Conservation (phyloP, 2,113 vertebrate genomes). For the Oreochromis spilurus region DNA sequence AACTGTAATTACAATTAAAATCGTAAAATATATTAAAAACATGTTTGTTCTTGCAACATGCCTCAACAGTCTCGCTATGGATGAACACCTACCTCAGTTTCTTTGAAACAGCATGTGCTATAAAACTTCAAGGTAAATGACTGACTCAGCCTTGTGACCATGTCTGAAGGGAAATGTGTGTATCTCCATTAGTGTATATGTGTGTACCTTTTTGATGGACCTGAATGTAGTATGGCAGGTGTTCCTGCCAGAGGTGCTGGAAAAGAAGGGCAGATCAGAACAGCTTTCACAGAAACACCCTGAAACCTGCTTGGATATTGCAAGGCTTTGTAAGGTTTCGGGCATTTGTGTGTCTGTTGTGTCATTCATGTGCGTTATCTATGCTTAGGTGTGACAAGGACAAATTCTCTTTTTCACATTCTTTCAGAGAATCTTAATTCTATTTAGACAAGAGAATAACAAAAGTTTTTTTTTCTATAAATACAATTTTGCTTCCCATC, state of each 20-base stretch:
- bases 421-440: background rate
- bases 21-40: background rate
- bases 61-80: background rate
- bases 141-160: background rate
- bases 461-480: background rate
- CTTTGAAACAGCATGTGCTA: background rate
- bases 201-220: constrained; percentile 17
- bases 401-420: background rate
- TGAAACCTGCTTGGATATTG: constrained; percentile 5
- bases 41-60: background rate
- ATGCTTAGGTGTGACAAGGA: background rate
- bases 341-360: background rate
- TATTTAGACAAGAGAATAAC: background rate
- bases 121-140: background rate
- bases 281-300: constrained; percentile 23
- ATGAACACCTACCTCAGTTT: background rate
- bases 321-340: background rate
- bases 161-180: background rate
- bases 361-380: background rate
- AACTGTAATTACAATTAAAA: background rate
- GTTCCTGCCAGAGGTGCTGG: constrained; percentile 25
- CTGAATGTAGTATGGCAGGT: constrained; percentile 16
- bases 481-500: background rate
- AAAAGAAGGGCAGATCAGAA: constrained; percentile 13
- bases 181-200: background rate